Evolutionary conservation across 2,888 invertebrate genomes (phyloP).

Genomic region (Bursaphelenchus okinawaensis): DNA sequence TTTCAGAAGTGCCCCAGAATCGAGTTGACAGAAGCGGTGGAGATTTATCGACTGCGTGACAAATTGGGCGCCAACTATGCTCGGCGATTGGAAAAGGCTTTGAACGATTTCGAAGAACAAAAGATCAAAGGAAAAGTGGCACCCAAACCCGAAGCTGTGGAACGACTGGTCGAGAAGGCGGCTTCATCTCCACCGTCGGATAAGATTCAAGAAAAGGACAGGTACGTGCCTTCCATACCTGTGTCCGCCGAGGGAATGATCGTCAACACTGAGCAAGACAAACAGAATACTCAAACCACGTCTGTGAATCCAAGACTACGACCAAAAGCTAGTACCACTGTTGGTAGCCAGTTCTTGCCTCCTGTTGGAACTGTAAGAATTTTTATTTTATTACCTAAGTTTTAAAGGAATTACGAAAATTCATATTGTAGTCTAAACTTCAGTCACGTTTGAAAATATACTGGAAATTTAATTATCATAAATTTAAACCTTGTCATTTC

Average conservation of each 20-base stretch:
- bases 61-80: slow-evolving; percentile 36
- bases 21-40: slow-evolving; percentile 28
- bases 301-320: slow-evolving; percentile 55
- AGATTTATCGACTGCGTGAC: slow-evolving; percentile 26
- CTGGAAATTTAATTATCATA: too few relatives aligned
- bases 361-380: slow-evolving; percentile 7
- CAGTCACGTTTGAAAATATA: too few relatives aligned
- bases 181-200: slow-evolving; percentile 1
- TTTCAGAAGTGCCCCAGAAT: slow-evolving; percentile 30
- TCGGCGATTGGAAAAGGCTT: slow-evolving; percentile 31
- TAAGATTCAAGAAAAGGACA: background rate
- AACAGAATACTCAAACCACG: slow-evolving; percentile 31
- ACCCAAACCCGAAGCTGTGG: background rate
- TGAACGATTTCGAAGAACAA: slow-evolving; percentile 29
- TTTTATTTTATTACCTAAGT: too few relatives aligned
- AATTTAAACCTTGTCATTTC: too few relatives aligned
- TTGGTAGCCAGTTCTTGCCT: slow-evolving; percentile 28
- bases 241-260: slow-evolving; percentile 31
- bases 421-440: too few relatives aligned
- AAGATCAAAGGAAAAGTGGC: slow-evolving; percentile 4
- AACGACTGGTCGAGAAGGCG: background rate
- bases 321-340: slow-evolving; percentile 47
- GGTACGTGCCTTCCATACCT: background rate
- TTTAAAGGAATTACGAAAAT: too few relatives aligned
- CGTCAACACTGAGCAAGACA: slow-evolving; percentile 25